Conservation (phyloP, 2,888 invertebrate genomes). For the Epiperipatus broadwayi region DNA sequence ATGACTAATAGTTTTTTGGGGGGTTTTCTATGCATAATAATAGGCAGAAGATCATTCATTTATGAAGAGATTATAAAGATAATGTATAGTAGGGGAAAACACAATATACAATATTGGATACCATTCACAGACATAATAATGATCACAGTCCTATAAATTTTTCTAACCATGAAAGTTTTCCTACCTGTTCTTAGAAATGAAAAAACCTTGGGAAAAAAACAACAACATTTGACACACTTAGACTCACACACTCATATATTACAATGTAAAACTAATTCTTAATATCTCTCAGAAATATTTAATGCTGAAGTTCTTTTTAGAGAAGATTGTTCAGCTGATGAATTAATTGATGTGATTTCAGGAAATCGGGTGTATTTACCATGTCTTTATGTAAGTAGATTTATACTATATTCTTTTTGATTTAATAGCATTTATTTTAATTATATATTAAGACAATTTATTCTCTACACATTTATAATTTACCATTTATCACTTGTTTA, state of each 20-base stretch:
- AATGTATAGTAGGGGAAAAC: too few relatives aligned
- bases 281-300: constrained; percentile 33
- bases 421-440: background rate
- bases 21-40: too few relatives aligned
- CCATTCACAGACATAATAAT: too few relatives aligned
- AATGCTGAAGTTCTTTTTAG: constrained; percentile 59
- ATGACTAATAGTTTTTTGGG: too few relatives aligned
- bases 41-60: too few relatives aligned
- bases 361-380: constrained; percentile 89
- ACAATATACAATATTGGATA: too few relatives aligned
- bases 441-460: background rate
- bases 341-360: constrained; percentile 91
- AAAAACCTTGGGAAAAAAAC: background rate
- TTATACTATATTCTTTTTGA: background rate
- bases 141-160: too few relatives aligned
- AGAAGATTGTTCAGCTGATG: constrained; percentile 86
- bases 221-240: background rate
- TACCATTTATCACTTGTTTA: too few relatives aligned
- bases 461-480: background rate
- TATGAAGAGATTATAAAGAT: too few relatives aligned
- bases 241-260: too few relatives aligned
- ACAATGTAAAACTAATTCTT: too few relatives aligned
- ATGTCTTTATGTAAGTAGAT: constrained; percentile 56
- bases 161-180: background rate
- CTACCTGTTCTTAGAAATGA: background rate